Percentiles rank a stretch among this genome's conserved stretches.
These are phyloP conservation scores for Cephalopterus ornatus DNA, from an alignment of 2,113 vertebrate genomes.

Conservation along the genomic window DNA sequence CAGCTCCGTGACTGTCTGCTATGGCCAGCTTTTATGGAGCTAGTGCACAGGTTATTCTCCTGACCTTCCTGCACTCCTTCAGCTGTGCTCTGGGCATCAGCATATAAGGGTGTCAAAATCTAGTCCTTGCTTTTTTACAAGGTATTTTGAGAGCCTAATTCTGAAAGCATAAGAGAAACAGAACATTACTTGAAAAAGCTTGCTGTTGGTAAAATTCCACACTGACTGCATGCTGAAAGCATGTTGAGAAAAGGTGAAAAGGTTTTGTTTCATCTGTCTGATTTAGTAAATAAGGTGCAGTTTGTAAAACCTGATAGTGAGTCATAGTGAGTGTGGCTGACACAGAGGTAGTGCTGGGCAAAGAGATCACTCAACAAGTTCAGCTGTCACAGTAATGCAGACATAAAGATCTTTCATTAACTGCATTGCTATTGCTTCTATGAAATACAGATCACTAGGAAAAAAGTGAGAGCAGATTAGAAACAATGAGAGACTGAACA, in stretches of 20 bases:
- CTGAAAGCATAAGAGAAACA: background rate
- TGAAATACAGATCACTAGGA: background rate
- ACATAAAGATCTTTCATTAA: background rate
- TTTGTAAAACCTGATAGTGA: background rate
- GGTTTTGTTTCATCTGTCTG: background rate
- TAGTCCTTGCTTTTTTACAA: background rate
- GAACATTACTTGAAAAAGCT: background rate
- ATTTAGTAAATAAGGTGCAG: background rate
- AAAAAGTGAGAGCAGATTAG: background rate
- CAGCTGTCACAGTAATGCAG: background rate
- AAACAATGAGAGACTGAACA: background rate
- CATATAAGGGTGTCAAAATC: rapidly evolving
- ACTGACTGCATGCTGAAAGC: background rate
- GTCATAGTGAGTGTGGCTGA: background rate
- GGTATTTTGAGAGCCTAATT: background rate
- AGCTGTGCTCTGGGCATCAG: background rate
- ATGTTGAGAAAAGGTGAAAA: background rate
- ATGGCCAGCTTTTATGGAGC: background rate
- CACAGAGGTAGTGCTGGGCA: background rate
- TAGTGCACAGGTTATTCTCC: background rate
- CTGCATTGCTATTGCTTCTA: background rate
- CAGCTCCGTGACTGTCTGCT: background rate
- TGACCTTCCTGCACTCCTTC: background rate
- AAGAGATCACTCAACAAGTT: background rate
- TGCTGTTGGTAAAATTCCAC: background rate